phyloP scores from a whole-genome alignment of 2,113 vertebrate genomes.

The Catharus fuscescens region DNA sequence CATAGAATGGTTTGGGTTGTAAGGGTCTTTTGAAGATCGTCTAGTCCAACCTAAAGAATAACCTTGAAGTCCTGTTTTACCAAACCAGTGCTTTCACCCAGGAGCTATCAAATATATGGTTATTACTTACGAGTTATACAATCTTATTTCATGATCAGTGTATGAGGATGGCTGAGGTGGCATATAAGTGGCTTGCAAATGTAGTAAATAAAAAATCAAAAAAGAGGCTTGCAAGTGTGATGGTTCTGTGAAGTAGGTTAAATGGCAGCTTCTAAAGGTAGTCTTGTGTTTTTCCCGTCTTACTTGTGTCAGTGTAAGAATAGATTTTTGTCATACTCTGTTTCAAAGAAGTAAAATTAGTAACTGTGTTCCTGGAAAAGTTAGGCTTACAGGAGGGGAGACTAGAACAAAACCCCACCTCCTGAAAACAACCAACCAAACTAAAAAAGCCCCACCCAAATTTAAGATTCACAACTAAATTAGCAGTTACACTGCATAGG shows the following conservation, averaged over 20 bases:
- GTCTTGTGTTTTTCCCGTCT: not conserved
- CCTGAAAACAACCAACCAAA: not conserved
- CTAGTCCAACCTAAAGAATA: not conserved
- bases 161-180: not conserved
- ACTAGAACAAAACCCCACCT: not conserved
- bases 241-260: not conserved
- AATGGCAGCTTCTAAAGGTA: not conserved
- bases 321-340: not conserved
- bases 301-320: not conserved
- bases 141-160: not conserved
- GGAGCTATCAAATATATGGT: rapidly evolving
- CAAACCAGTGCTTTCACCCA: not conserved
- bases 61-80: not conserved
- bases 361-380: not conserved
- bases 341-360: not conserved
- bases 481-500: not conserved
- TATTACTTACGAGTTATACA: not conserved
- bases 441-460: not conserved
- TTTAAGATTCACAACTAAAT: not conserved
- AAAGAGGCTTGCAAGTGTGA: not conserved
- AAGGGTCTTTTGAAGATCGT: not conserved
- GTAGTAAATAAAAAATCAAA: not conserved
- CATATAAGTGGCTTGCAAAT: not conserved
- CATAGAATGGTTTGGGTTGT: not conserved
- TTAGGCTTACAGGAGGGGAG: not conserved